Percentiles rank a stretch among this genome's conserved stretches.
Conservation (phyloP, 30 jellyfish, hydroid and myxozoan species). For the Morbakka virulenta region DNA sequence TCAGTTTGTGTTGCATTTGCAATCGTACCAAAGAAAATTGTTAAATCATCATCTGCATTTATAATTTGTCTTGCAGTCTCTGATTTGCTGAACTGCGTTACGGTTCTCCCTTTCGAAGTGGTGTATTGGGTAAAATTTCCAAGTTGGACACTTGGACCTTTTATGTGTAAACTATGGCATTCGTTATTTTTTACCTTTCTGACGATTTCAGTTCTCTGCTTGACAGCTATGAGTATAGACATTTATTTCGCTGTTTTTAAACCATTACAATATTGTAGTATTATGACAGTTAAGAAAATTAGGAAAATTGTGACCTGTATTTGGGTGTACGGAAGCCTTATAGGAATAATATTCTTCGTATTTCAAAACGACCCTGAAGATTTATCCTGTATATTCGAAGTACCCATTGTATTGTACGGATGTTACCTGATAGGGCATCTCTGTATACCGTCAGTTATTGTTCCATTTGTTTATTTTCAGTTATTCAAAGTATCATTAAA, state of each 20-base stretch:
- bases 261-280: background rate
- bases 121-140: constrained; percentile 45
- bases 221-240: constrained; percentile 30
- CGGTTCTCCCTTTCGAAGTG: constrained; percentile 46
- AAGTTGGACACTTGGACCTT: constrained; percentile 20
- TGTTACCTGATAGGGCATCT: constrained; percentile 15
- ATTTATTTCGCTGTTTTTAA: constrained; percentile 17
- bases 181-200: constrained; percentile 32
- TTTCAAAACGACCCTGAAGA: constrained; percentile 32
- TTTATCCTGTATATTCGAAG: constrained; percentile 6
- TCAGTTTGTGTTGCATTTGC: background rate
- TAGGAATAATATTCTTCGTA: constrained; percentile 8
- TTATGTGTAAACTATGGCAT: constrained; percentile 30
- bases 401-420: constrained; percentile 19
- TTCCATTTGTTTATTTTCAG: constrained; percentile 9
- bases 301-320: background rate
- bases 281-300: background rate
- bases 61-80: constrained; percentile 16
- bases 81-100: constrained; percentile 26
- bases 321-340: constrained; percentile 18
- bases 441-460: constrained; percentile 17
- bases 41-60: background rate
- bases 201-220: constrained; percentile 6
- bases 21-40: background rate
- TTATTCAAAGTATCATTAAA: constrained; percentile 20